Percentiles rank a stretch among this genome's conserved stretches.
phyloP scores from a whole-genome alignment of 2,797 vertebrate species.

The Falco columbarius region DNA sequence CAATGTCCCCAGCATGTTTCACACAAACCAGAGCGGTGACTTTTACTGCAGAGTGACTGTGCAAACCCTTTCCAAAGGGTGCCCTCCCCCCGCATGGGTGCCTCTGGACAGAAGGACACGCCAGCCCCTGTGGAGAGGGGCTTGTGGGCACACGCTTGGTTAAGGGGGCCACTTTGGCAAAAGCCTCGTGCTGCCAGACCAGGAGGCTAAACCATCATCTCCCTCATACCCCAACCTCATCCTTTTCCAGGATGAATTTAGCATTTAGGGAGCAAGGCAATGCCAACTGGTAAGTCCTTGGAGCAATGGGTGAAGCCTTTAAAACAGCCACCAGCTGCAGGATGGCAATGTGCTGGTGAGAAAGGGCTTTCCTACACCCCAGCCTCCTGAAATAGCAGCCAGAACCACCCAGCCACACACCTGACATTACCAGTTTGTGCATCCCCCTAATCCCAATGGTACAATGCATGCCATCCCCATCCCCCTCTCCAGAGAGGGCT shows the following conservation, averaged over 20 bases:
- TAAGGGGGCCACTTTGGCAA: not conserved
- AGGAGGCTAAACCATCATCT: not conserved
- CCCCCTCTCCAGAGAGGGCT: accelerated
- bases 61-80: not conserved
- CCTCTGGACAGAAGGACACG: not conserved
- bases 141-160: not conserved
- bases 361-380: not conserved
- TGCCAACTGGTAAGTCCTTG: not conserved
- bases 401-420: not conserved
- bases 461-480: accelerated
- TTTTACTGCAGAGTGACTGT: not conserved
- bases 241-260: not conserved
- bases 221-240: not conserved
- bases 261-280: not conserved
- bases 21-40: not conserved
- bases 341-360: not conserved
- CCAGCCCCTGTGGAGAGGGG: accelerated
- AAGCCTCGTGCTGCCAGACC: not conserved
- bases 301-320: not conserved
- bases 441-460: not conserved
- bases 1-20: accelerated
- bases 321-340: not conserved
- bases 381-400: not conserved
- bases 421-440: accelerated
- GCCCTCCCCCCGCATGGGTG: accelerated